phyloP scores from a whole-genome alignment of 1,140 invertebrate species.

The Drosophila kohkoa region DNA sequence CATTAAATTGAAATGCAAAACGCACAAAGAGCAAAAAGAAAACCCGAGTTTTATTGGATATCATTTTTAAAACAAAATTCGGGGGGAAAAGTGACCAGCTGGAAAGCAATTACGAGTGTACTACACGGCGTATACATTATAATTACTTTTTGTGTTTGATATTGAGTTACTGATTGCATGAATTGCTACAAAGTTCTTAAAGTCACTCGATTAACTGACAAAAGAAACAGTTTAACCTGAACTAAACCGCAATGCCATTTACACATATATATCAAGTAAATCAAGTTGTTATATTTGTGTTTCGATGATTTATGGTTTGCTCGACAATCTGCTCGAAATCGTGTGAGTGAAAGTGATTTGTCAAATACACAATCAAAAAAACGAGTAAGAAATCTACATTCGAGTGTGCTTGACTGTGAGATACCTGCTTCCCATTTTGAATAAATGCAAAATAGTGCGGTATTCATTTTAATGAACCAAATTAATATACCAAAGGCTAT shows the following conservation, averaged over 20 bases:
- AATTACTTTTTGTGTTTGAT: neutral
- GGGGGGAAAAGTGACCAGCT: neutral
- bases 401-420: too few relatives aligned
- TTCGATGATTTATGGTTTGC: constrained; percentile 16
- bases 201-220: neutral
- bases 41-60: neutral
- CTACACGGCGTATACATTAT: neutral
- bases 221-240: neutral
- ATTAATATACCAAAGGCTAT: too few relatives aligned
- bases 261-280: constrained; percentile 5
- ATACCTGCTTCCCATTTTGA: too few relatives aligned
- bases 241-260: neutral
- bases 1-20: neutral
- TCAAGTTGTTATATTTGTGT: constrained; percentile 1
- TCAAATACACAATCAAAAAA: neutral
- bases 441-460: too few relatives aligned
- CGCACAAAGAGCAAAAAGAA: neutral
- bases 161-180: neutral
- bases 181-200: neutral
- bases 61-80: constrained; percentile 7
- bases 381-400: too few relatives aligned
- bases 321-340: neutral
- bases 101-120: neutral
- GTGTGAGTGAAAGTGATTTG: constrained; percentile 19
- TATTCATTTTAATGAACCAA: too few relatives aligned